A percentile compares a stretch with the other conserved stretches of the same genome.
Evolutionary conservation across 1,140 invertebrate species (phyloP).

Genomic region (Eueides isabella): DNA sequence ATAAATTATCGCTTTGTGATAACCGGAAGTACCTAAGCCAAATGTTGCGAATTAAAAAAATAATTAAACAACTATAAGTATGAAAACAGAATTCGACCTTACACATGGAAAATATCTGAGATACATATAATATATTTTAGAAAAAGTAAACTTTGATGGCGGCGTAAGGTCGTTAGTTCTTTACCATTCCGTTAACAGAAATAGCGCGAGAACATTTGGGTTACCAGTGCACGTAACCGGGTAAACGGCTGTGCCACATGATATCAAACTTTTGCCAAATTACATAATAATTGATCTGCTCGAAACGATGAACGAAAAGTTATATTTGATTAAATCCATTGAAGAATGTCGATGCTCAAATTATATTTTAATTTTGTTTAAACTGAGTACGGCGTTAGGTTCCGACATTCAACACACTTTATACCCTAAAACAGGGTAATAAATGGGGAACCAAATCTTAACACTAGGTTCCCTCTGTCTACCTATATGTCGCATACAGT

Average conservation of each 20-base stretch:
- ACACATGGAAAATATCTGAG: neutral
- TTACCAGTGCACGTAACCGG: conserved; percentile 55
- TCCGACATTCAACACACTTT: no score
- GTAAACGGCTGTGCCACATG: conserved; percentile 39
- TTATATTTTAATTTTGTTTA: no score
- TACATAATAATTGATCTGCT: conserved; percentile 17
- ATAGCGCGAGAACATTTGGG: conserved; percentile 57
- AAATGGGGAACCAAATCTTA: no score
- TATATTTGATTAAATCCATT: neutral
- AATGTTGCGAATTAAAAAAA: no score
- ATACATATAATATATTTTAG: neutral
- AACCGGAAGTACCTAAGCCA: no score
- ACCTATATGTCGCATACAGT: no score
- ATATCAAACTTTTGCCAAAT: conserved; percentile 20
- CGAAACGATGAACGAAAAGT: neutral
- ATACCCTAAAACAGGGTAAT: no score
- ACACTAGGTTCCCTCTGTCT: no score
- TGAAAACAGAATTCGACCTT: neutral
- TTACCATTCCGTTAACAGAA: conserved; percentile 47
- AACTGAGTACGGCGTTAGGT: no score
- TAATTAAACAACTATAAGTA: no score
- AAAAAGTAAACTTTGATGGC: neutral
- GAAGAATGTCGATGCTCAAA: no score
- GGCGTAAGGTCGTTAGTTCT: conserved; percentile 46
- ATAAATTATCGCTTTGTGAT: no score